Percentiles rank a stretch among this genome's conserved stretches.
These are phyloP conservation scores for Acrobasis suavella DNA, from an alignment of 2,888 invertebrate species.

Conservation along the genomic window DNA sequence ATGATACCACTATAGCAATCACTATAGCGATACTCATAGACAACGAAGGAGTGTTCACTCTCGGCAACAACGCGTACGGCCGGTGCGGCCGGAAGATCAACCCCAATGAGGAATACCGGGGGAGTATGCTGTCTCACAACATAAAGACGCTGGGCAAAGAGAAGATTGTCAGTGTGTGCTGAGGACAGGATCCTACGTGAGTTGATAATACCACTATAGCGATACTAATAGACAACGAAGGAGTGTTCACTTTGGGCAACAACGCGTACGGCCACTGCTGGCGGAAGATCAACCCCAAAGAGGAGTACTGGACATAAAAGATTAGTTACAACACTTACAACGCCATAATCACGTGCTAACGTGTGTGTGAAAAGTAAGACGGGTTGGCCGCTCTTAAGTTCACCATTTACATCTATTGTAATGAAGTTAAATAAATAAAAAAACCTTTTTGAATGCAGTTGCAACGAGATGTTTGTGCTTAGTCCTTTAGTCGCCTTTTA, in stretches of 20 bases:
- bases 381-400: no score
- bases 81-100: slow-evolving; percentile 95
- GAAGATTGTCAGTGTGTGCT: slow-evolving; percentile 85
- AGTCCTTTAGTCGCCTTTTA: no score
- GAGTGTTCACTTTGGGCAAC: slow-evolving; percentile 92
- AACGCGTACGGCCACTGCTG: slow-evolving; percentile 98
- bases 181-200: slow-evolving; percentile 96
- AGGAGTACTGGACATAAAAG: slow-evolving; percentile 88
- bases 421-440: no score
- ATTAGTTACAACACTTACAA: no score
- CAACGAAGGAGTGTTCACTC: slow-evolving; percentile 88
- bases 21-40: slow-evolving; percentile 89
- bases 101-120: slow-evolving; percentile 87
- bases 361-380: no score
- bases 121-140: slow-evolving; percentile 85
- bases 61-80: slow-evolving; percentile 96
- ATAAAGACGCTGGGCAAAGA: slow-evolving; percentile 85
- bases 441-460: no score
- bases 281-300: slow-evolving; percentile 87
- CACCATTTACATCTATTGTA: no score
- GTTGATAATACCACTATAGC: slow-evolving; percentile 85
- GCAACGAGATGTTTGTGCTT: no score
- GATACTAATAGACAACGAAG: slow-evolving; percentile 89
- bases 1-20: slow-evolving; percentile 49
- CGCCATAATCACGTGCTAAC: no score